Evolutionary conservation across 2,888 invertebrate genomes (phyloP), one percentile per base, ranked within the genome.

Genomic region (Palloptera scutellata): DNA sequence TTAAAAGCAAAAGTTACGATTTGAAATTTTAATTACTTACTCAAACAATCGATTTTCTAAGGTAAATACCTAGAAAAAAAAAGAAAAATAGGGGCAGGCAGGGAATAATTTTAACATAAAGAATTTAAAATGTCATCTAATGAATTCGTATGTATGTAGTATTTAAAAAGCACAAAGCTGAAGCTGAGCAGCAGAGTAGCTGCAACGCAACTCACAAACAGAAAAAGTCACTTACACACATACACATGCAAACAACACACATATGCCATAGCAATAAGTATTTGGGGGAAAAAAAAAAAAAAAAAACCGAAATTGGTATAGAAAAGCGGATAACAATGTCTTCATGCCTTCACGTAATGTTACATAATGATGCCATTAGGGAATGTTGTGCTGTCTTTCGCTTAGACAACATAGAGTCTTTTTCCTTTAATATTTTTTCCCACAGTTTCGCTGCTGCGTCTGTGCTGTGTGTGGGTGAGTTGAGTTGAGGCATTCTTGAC

Each of bases 331-430:
- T 30, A 30, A 30, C 30, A 30, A 30, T 30, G 30, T 30, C 3
- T 5, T 13, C 57, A 59, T 67, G 61, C 52, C 53, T 58, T 57
- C 45, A 61, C 58, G 45, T 71, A 71, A 72, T 74, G 69, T 72
- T 73, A 68, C 45, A 72, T 77, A 75, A 77, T 73, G 75, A 77
- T 67, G 70, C 72, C 75, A 77, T 77, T 76, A 75, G 67, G 69
- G 64, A 57, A 45, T 53, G 43, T 43, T 61, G 19, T 66, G 13
- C 54, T 48, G 15, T 52, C 1, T 30, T 30, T 54, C 19, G 4
- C 52, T 1, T 43, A n/a, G 15, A n/a, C 15, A 57, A 13, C 20
- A n/a, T 52, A 6, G 13, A 54, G n/a, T 19, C n/a, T 20, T 30
- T 55, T 41, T 10, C 45, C 15, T 48, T 65, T 15, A 1, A 9